Base-by-base conservation (phyloP, 2,113 vertebrate species). In the Sylvilagus bachmani region DNA sequence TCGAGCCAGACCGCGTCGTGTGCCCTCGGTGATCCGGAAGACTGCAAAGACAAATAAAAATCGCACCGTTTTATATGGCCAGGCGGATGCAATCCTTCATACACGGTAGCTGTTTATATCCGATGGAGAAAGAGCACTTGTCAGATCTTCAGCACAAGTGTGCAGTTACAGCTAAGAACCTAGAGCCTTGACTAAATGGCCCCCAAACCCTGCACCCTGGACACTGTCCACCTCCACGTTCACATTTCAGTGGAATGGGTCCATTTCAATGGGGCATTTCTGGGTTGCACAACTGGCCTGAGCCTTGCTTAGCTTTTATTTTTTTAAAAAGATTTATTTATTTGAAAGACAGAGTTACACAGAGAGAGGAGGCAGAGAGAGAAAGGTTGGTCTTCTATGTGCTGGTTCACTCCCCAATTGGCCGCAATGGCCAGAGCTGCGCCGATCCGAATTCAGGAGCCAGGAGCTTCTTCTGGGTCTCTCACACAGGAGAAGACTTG, bases 31-130 rank as follows among this genome's bases (percentile, higher is more conserved):
- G 10, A 67, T 27, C 58, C 3, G 58, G n/a, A 75, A 49, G 16
- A 62, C 44, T 64, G 73, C 31, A 79, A 74, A 95, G 84, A 62
- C 67, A 88, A 74, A 12, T 10, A 73, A 74, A 91, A 83, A 53
- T n/a, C 29, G 38, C 62, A 74, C 79, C n/a, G 6, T 82, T 78
- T 36, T 38, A 38, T 31, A 13, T 6, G 49, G 62, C n/a, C 74
- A 44, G 79, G 38, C 36, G 87, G 53, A 51, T 11, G 21, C 5
- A 58, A 38, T 38, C 13, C 9, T 19, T n/a, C 29, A 31, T 29
- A 84, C 13, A 51, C 11, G 49, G 12, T 31, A 81, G 38, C 2
- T 24, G 67, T 75, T 51, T 85, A 75, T 75, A 31, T 58, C 13
- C 53, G 81, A 80, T 75, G 71, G 61, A 66, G 75, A 84, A 55